Evolutionary conservation across 2,888 invertebrate species (phyloP).

Genomic region (Xanthia togata): DNA sequence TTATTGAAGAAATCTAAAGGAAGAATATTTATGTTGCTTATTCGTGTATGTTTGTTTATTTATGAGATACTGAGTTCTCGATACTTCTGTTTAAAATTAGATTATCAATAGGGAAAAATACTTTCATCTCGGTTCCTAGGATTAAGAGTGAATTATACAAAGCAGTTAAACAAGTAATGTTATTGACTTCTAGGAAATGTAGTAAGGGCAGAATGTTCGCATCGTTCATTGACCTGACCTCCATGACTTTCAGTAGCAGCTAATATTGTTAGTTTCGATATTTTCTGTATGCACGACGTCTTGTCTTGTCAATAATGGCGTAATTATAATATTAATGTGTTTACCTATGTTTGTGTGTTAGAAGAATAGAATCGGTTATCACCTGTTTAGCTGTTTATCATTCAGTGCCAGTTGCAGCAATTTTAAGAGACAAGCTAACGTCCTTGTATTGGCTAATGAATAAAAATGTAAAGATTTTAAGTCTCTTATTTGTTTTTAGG

Average conservation of each 20-base stretch:
- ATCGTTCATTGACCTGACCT: conserved; percentile 40
- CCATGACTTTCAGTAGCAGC: background rate
- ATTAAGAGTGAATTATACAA: conserved; percentile 7
- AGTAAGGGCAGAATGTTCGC: conserved; percentile 43
- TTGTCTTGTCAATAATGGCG: background rate
- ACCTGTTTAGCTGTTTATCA: conserved; percentile 8
- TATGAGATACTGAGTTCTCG: background rate
- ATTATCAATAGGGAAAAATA: background rate
- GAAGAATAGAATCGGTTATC: conserved; percentile 23
- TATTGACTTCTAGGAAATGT: conserved; percentile 42
- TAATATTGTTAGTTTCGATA: conserved; percentile 23
- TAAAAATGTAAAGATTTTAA: background rate
- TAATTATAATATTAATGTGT: background rate
- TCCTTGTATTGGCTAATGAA: background rate
- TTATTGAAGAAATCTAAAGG: background rate
- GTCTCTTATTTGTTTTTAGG: no score
- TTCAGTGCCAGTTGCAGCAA: conserved; percentile 17
- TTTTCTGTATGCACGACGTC: conserved; percentile 27
- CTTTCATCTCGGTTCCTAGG: conserved; percentile 13
- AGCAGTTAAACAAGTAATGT: conserved; percentile 24
- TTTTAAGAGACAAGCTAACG: conserved; percentile 9
- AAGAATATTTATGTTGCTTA: conserved; percentile 1
- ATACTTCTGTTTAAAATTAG: conserved; percentile 14
- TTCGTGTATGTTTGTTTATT: conserved; percentile 22
- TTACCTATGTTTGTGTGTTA: background rate